phyloP scores from a whole-genome alignment of 2,113 vertebrate species.

The Mesoclemmys tuberculata region DNA sequence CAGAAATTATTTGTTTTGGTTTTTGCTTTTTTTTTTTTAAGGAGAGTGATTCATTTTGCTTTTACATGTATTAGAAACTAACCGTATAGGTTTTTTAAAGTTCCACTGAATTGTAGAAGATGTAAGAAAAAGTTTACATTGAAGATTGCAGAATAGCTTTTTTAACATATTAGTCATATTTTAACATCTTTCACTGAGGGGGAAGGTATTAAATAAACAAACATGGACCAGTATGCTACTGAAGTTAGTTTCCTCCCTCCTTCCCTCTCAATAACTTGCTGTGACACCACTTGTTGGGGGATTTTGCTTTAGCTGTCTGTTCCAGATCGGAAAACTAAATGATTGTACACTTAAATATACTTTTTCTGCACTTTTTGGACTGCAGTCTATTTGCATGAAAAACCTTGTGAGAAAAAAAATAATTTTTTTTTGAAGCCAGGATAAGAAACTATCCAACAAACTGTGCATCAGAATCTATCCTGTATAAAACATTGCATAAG shows the following conservation, averaged over 20 bases:
- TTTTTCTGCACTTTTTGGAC: conserved; percentile 63
- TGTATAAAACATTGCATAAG: conserved; percentile 22
- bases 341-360: conserved; percentile 59
- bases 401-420: conserved; percentile 51
- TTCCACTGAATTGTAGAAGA: conserved; percentile 30
- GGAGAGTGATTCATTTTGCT: conserved; percentile 65
- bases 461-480: conserved; percentile 7
- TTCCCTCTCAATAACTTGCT: conserved; percentile 41
- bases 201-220: not conserved
- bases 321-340: conserved; percentile 66
- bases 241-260: conserved; percentile 22
- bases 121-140: conserved; percentile 23
- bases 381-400: conserved; percentile 68
- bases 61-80: conserved; percentile 40
- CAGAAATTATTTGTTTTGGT: conserved; percentile 49
- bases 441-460: conserved; percentile 19
- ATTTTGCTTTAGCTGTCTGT: conserved; percentile 48
- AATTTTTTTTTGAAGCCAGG: conserved; percentile 43
- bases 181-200: conserved; percentile 27
- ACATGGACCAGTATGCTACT: conserved; percentile 23
- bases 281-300: conserved; percentile 46
- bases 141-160: conserved; percentile 26
- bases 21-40: conserved; percentile 1
- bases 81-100: conserved; percentile 31
- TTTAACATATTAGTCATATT: not conserved